These are phyloP conservation scores for Meloidogyne chitwoodi DNA, from an alignment of 1,140 invertebrate genomes.

Conservation along the genomic window DNA sequence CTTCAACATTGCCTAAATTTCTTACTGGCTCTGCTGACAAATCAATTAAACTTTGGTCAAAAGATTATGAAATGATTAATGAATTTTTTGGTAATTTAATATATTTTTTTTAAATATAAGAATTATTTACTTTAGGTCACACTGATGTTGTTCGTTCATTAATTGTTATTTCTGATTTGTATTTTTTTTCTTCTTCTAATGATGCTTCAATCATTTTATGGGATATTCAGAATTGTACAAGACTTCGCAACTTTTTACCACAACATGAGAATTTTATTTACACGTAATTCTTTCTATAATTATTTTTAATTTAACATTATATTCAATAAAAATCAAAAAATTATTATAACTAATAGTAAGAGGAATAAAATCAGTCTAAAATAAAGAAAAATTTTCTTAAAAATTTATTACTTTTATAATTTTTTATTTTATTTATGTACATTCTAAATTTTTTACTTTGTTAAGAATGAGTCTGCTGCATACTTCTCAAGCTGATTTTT, in stretches of 20 bases:
- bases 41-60: slow-evolving; percentile 75
- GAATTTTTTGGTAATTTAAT: slow-evolving; percentile 18
- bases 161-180: slow-evolving; percentile 67
- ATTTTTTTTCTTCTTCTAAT: slow-evolving; percentile 83
- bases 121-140: slow-evolving; percentile 68
- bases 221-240: slow-evolving; percentile 68
- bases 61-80: slow-evolving; percentile 62
- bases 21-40: slow-evolving; percentile 78
- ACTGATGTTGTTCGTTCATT: slow-evolving; percentile 82
- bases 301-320: no score
- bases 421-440: neutral
- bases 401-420: neutral
- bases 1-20: slow-evolving; percentile 25
- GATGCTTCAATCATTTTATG: slow-evolving; percentile 79
- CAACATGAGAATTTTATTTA: slow-evolving; percentile 71
- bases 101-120: neutral
- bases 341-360: no score
- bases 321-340: no score
- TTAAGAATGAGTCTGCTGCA: neutral
- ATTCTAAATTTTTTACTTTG: neutral
- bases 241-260: slow-evolving; percentile 73
- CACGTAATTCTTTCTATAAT: slow-evolving; percentile 65
- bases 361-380: no score
- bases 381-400: no score
- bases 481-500: slow-evolving; percentile 42